Percentiles rank a stretch among this genome's conserved stretches.
phyloP scores from a whole-genome alignment of 2,888 invertebrate genomes.

The Leptopilina drosophilae region DNA sequence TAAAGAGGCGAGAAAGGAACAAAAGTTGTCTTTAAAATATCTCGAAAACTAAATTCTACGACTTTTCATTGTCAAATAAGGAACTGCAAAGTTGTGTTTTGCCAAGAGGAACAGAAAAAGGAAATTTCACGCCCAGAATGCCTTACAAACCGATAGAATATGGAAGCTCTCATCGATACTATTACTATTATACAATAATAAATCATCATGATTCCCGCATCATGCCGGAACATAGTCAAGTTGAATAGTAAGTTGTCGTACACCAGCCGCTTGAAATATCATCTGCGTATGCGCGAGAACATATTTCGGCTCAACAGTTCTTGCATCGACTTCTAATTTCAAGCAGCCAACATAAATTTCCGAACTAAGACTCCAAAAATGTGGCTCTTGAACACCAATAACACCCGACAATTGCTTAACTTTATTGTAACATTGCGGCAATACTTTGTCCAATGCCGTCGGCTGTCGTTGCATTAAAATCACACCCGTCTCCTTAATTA shows the following conservation, averaged over 20 bases:
- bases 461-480: constrained; percentile 98
- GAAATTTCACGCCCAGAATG: background rate
- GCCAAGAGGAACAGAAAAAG: background rate
- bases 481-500: constrained; percentile 91
- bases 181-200: background rate
- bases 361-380: constrained; percentile 98
- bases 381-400: constrained; percentile 96
- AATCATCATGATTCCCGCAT: constrained; percentile 64
- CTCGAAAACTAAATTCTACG: no score
- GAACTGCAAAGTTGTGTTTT: no score
- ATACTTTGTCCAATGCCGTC: constrained; percentile 85
- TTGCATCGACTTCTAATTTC: constrained; percentile 93
- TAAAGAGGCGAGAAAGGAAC: no score
- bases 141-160: constrained; percentile 16
- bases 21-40: no score
- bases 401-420: constrained; percentile 95
- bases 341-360: constrained; percentile 95
- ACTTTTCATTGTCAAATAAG: no score
- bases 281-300: constrained; percentile 94
- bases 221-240: constrained; percentile 92
- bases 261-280: constrained; percentile 95
- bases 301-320: constrained; percentile 94
- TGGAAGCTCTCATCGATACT: constrained; percentile 34
- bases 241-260: constrained; percentile 94
- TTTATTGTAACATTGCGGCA: constrained; percentile 93